Conservation (phyloP, 2,797 vertebrate genomes). For the Craterocephalus amniculus region DNA sequence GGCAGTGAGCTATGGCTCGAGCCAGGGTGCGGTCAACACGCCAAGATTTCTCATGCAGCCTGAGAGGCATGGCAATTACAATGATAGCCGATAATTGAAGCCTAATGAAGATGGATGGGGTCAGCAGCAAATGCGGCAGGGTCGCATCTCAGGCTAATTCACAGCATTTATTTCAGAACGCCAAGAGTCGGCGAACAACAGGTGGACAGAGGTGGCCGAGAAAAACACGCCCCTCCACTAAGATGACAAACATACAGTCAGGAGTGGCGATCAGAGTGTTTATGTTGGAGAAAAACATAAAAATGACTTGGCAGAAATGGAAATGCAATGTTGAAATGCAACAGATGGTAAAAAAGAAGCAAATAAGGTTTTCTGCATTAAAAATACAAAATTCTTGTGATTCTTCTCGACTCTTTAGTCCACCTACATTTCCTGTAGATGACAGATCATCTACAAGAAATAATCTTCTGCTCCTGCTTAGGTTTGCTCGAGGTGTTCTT, state of each 20-base stretch:
- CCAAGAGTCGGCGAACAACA: slow-evolving; percentile 50
- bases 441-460: too few species aligned
- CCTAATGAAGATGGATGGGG: slow-evolving; percentile 77
- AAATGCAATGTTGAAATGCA: neutral
- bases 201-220: slow-evolving; percentile 44
- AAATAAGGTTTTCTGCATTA: neutral
- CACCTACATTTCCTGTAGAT: neutral
- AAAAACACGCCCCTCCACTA: slow-evolving; percentile 5
- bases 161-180: slow-evolving; percentile 52
- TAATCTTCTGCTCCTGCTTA: neutral
- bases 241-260: slow-evolving; percentile 11
- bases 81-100: slow-evolving; percentile 65
- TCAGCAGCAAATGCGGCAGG: slow-evolving; percentile 46
- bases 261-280: neutral
- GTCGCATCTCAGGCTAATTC: slow-evolving; percentile 59
- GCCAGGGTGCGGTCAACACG: slow-evolving; percentile 35
- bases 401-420: neutral
- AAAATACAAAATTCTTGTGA: neutral
- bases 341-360: neutral
- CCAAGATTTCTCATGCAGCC: slow-evolving; percentile 67
- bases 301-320: slow-evolving; percentile 37
- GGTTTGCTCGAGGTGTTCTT: neutral
- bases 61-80: slow-evolving; percentile 69
- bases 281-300: neutral
- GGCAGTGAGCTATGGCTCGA: slow-evolving; percentile 59